These are phyloP conservation scores for Hetaerina americana DNA, from an alignment of 1,140 invertebrate species.

Conservation along the genomic window DNA sequence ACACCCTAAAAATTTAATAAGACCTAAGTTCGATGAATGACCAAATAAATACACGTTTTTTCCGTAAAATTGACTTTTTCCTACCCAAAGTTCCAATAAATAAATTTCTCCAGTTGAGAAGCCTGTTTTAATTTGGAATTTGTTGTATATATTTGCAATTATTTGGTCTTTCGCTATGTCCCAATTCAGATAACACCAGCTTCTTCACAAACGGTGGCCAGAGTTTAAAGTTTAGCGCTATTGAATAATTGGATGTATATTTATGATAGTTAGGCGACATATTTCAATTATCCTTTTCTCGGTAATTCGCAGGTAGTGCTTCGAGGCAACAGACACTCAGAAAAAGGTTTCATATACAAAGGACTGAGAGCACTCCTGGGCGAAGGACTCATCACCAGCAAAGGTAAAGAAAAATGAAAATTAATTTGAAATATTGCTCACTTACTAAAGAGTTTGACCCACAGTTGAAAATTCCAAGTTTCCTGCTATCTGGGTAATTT, in stretches of 20 bases:
- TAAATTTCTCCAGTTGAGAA: too few species aligned
- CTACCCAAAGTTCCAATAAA: too few species aligned
- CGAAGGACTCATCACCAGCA: conserved; percentile 2
- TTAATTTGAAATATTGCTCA: neutral
- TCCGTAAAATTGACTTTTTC: too few species aligned
- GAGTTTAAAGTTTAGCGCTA: neutral
- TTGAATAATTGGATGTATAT: neutral
- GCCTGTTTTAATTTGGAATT: conserved; percentile 10
- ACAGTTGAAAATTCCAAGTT: conserved; percentile 12
- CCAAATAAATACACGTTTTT: too few species aligned
- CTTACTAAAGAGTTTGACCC: neutral
- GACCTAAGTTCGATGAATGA: too few species aligned
- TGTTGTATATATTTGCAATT: conserved; percentile 9
- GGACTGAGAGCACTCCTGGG: neutral
- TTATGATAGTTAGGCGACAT: neutral
- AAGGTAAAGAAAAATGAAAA: conserved; percentile 2
- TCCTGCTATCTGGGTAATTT: conserved; percentile 8
- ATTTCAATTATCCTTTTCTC: neutral
- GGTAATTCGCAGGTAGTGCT: neutral
- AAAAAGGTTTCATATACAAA: conserved; percentile 4
- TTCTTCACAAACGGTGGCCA: neutral
- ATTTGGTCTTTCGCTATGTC: neutral
- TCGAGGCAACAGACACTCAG: neutral
- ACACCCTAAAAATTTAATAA: too few species aligned
- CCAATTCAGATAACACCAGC: neutral